Conservation (phyloP, 2,113 vertebrate genomes). For the Fukomys damarensis region DNA sequence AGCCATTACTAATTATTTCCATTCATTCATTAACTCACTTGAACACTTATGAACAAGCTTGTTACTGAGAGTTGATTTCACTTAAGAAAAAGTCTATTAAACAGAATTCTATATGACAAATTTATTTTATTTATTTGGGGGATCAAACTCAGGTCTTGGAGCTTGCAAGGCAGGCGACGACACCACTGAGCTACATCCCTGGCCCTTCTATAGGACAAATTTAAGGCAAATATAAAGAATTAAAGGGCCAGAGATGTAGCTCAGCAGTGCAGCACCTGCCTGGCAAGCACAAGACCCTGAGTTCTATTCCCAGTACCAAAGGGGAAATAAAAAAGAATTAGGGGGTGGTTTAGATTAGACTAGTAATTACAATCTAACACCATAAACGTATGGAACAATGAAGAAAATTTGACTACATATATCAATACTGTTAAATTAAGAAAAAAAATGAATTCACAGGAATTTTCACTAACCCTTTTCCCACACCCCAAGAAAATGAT, state of each 20-base stretch:
- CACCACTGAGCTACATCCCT: too few relatives aligned
- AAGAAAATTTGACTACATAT: neutral
- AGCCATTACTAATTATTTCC: neutral
- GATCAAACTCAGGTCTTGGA: too few relatives aligned
- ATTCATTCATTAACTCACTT: neutral
- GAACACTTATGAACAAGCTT: neutral
- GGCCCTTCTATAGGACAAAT: too few relatives aligned
- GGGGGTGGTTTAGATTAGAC: neutral
- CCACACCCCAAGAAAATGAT: neutral
- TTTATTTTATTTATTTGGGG: too few relatives aligned
- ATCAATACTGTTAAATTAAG: slow-evolving; percentile 16
- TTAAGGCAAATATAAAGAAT: slow-evolving; percentile 21
- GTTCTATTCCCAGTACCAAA: too few relatives aligned
- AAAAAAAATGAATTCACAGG: neutral
- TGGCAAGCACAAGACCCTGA: too few relatives aligned
- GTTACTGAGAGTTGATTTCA: slow-evolving; percentile 1
- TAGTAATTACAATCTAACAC: neutral
- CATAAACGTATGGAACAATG: slow-evolving; percentile 37
- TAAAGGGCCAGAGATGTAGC: too few relatives aligned
- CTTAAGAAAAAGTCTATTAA: neutral
- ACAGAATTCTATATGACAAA: too few relatives aligned
- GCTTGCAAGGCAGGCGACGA: too few relatives aligned
- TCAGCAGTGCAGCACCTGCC: too few relatives aligned
- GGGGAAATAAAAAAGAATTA: too few relatives aligned
- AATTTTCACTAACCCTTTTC: slow-evolving; percentile 43